Evolutionary conservation across 2,113 vertebrate species (phyloP), one percentile per base, ranked within the genome.

Genomic region (Pachyramphus minor): DNA sequence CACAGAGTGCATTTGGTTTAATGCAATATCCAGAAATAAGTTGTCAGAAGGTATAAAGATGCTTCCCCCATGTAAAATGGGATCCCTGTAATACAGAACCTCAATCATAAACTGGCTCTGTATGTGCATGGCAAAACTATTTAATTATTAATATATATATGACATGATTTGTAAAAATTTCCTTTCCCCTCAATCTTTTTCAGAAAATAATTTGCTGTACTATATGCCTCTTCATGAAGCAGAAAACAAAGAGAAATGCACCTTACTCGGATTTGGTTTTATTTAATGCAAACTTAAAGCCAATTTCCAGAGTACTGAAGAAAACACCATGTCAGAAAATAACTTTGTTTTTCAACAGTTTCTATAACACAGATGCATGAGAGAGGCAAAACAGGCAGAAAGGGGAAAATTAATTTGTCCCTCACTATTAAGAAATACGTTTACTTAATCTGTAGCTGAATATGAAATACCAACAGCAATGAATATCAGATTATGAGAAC

Each of bases 21-120:
- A 88, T 28, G 45, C 17, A 41, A 37, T 37, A 67, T 12, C 62
- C 52, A 71, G 64, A 92, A 88, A 67, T 22, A 63, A 2, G 11
- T 7, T 79, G 20, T 45, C 42, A 67, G 83, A 90, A 79, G 19
- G 47, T 8, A 67, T 2, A 30, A 64, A 35, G 25, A 75, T 10
- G 17, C 28, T 75, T 76, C 76, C 28, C 14, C 25, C n/a, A 20
- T 13, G 22, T 49, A 85, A 71, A 64, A n/a, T 15, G 69, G 84
- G 13, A 68, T 37, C 23, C 18, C 20, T 39, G n/a, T 49, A 52
- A 39, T 21, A 52, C 3, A 68, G 47, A 41, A 41, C n/a, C 45
- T 63, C 0, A 0, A 72, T 31, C 8, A 25, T 15, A 42, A 74
- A 64, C 31, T 37, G 21, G 24, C 3, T 80, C 17, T 87, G 31